Base-by-base conservation (phyloP, 2,888 invertebrate genomes). In the Leptodirus hochenwartii region DNA sequence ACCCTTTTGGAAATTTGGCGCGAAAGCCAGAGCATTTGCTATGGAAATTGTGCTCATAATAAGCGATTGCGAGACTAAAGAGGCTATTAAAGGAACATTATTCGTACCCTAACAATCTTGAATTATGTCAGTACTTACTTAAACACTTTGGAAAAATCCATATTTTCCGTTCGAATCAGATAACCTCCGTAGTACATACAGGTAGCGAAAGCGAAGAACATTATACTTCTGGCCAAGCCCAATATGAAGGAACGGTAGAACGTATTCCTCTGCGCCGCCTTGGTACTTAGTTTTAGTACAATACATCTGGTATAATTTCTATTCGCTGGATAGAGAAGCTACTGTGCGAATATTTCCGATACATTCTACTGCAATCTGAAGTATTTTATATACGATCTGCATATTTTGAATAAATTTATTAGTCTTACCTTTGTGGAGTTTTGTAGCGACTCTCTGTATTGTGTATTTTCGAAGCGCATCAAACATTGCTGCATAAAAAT, bases 1-100 rank as follows among this genome's bases (percentile, higher is more conserved):
- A 22, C 78, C 82, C 54, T 78, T 80, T 42, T 78, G 76, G 55
- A 81, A 71, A 50, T 82, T 81, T 4, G 82, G 81, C 0, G 80
- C 75, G 51, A 80, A 81, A 0, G 73, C 70, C 30, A 75, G 62
- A 1, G 64, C 62, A 39, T 63, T 62, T 6, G 64, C 73, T 11
- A 78, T 70, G 11, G 74, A 69, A n/a, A 70, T 66, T 0, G 75
- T 68, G 4, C 76, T 73, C 63, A 73, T 70, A 20, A 77, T 59
- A 5, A 77, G 51, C 0, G 73, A 70, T 55, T 80, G 78, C 1
- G 73, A 68, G 12, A 78, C 73, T 47, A 78, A 78, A 41, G 16
- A 48, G n/a, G n/a, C n/a, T n/a, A n/a, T n/a, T n/a, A n/a, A n/a
- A n/a, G n/a, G n/a, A n/a, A n/a, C n/a, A n/a, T n/a, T n/a, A n/a